Base-by-base conservation (phyloP, 2,113 vertebrate genomes). In the Pantherophis guttatus region DNA sequence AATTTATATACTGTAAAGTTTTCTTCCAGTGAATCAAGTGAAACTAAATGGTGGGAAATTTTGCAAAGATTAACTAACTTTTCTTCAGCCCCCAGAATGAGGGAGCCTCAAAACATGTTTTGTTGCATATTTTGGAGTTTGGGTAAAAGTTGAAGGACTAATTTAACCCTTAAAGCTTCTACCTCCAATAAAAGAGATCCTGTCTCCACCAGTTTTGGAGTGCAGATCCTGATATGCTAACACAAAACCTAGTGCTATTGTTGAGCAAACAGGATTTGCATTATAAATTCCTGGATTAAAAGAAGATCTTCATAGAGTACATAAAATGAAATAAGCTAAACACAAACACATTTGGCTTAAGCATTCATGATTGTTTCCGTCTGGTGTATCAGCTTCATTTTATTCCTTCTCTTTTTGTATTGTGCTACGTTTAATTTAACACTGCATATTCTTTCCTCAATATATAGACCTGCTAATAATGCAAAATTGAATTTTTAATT, bases 401-500 rank as follows among this genome's bases (percentile, higher is more conserved):
- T 96, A 94, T 93, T 94, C 53, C 91, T 95, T 93, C 88, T 58
- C 91, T 96, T 90, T 94, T 96, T 95, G 48, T 95, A 96, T 96
- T 96, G 94, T 96, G 94, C 95, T 92, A 94, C 90, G 94, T 96
- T 96, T 96, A 97, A 96, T 97, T 97, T 94, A 94, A 86, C 93
- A 95, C 94, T 94, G 92, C 88, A 0, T 95, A 95, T 96, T 97
- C 95, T 96, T 96, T 95, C 94, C 96, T 96, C 94, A 93, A 96
- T 95, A 96, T 95, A 96, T 96, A 94, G 92, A 94, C 90, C 93
- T 94, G 94, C 94, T 97, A 91, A 96, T 97, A 97, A 96, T 86
- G 88, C 87, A 96, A 96, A 97, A 97, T 97, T 97, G 95, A 96
- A 90, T 93, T 97, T 97, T 95, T 94, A 97, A 96, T 97, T 97